phyloP scores from a whole-genome alignment of 2,113 vertebrate genomes.

The Megatriorchis doriae region DNA sequence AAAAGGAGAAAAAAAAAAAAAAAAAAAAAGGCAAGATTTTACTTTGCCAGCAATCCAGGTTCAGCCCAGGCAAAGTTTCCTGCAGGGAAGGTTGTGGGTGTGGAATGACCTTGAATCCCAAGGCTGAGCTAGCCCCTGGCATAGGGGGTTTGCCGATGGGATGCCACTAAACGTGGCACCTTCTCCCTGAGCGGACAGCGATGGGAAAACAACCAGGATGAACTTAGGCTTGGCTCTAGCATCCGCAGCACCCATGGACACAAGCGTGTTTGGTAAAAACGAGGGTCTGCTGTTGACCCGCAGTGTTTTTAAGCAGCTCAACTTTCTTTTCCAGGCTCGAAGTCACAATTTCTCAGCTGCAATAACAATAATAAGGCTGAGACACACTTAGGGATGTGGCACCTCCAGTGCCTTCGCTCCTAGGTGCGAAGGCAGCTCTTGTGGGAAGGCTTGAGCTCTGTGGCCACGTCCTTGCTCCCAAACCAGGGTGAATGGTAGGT shows the following conservation, averaged over 20 bases:
- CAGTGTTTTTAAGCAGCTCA: not conserved
- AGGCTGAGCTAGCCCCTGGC: not conserved
- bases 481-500: rapidly evolving
- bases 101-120: not conserved
- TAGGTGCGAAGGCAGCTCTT: rapidly evolving
- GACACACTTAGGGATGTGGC: not conserved
- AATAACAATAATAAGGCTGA: rapidly evolving
- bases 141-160: not conserved
- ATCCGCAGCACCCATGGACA: rapidly evolving
- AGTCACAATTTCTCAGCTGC: not conserved
- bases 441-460: rapidly evolving
- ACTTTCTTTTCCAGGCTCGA: not conserved
- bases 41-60: rapidly evolving
- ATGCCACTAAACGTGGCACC: rapidly evolving
- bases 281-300: rapidly evolving
- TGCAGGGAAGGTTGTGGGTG: not conserved
- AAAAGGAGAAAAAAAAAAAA: rapidly evolving
- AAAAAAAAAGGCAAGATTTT: not conserved
- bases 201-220: not conserved
- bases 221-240: not conserved
- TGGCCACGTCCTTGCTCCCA: rapidly evolving
- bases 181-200: rapidly evolving
- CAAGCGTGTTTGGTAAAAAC: rapidly evolving
- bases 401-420: not conserved
- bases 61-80: not conserved